These are phyloP conservation scores for Apis florea DNA, from an alignment of 1,140 invertebrate species.

Conservation along the genomic window DNA sequence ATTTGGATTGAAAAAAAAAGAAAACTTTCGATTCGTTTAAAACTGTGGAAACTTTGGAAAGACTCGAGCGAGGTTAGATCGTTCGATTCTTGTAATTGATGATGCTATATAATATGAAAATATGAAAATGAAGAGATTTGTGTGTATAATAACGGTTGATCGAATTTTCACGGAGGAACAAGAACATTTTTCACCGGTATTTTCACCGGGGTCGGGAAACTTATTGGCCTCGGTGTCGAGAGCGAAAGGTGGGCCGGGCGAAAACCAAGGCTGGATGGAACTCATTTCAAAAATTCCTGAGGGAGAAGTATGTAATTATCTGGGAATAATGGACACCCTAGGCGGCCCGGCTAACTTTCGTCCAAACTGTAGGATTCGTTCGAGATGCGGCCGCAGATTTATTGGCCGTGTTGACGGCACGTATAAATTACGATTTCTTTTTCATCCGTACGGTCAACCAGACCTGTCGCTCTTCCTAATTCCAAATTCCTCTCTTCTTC, in stretches of 20 bases:
- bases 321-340: slow-evolving; percentile 70
- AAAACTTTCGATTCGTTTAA: too few species aligned
- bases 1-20: too few species aligned
- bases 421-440: slow-evolving; percentile 7
- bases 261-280: slow-evolving; percentile 54
- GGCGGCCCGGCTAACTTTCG: slow-evolving; percentile 62
- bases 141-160: not conserved
- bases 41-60: too few species aligned
- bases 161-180: slow-evolving; percentile 9
- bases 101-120: too few species aligned
- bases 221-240: slow-evolving; percentile 15
- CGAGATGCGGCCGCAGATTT: slow-evolving; percentile 45
- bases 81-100: too few species aligned
- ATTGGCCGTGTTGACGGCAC: slow-evolving; percentile 50
- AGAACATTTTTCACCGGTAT: not conserved
- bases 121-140: not conserved
- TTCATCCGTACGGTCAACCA: not conserved
- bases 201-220: not conserved
- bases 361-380: slow-evolving; percentile 18
- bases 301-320: slow-evolving; percentile 70
- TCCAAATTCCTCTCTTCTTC: not conserved
- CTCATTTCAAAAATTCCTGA: slow-evolving; percentile 72
- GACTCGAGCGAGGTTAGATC: too few species aligned
- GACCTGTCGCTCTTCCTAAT: not conserved
- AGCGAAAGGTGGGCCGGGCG: slow-evolving; percentile 7